Evolutionary conservation across 1,140 invertebrate species (phyloP).

Genomic region (Bombus sibiricus): DNA sequence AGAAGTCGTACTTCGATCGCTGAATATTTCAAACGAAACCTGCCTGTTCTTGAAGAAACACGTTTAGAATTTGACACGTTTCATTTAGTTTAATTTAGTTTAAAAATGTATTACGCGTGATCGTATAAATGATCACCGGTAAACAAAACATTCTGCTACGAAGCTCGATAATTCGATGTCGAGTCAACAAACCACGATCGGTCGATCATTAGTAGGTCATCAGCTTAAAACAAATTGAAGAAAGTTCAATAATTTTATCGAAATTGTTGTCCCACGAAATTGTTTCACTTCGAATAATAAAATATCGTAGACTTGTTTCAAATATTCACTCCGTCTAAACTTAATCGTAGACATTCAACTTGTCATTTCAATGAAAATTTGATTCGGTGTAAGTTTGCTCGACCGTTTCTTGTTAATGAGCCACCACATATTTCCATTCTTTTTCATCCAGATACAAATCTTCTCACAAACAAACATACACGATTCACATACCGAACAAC

Average conservation of each 20-base stretch:
- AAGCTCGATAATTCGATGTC: constrained; percentile 34
- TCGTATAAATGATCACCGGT: constrained; percentile 34
- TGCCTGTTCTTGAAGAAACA: neutral
- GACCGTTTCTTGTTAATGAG: neutral
- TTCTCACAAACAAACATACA: neutral
- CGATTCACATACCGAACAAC: neutral
- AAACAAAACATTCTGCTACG: constrained; percentile 34
- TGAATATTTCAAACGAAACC: neutral
- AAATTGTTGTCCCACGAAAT: neutral
- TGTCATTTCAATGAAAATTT: neutral
- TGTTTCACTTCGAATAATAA: neutral
- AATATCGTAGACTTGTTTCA: neutral
- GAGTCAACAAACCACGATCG: constrained; percentile 18
- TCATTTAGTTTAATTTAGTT: constrained; percentile 2
- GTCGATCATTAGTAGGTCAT: constrained; percentile 33
- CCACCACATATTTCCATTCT: neutral
- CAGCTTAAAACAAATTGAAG: too few relatives aligned
- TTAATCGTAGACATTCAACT: neutral
- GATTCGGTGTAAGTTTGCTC: neutral
- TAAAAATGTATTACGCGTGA: constrained; percentile 17
- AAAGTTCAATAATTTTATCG: too few relatives aligned
- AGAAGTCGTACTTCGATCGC: neutral
- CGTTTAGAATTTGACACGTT: neutral
- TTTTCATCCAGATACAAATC: neutral
- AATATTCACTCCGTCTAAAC: neutral